Evolutionary conservation across 2,797 vertebrate species (phyloP), one percentile per base, ranked within the genome.

Genomic region (Salarias fasciatus): DNA sequence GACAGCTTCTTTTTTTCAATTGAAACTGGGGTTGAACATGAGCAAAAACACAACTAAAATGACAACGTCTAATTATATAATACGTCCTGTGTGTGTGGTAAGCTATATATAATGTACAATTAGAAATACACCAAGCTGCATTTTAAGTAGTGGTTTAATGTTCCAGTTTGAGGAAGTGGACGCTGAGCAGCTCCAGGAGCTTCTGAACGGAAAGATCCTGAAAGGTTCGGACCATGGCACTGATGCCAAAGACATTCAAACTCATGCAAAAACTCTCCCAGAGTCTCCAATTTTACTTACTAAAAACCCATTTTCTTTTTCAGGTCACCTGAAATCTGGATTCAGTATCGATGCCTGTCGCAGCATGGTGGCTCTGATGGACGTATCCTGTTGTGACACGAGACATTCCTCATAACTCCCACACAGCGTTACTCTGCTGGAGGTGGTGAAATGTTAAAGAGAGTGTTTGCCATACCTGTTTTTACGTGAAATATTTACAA

Each of bases 351-450:
- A 97, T 52, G 91, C 92, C 37, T 96, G 95, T 76, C 92, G 90
- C 83, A 91, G 94, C 83, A 92, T 96, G 72, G 90, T 97, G 50
- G 94, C 95, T 45, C 86, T 97, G 80, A 94, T 94, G 93, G 95
- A 96, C 56, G 95, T 97, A 97, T 97, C 95, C 93, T 38, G 36
- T 4, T 8, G 33, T 14, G 14, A 24, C 57, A 29, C 7, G 30
- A 5, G 33, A 5, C 37, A 2, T 11, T 12, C 2, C 9, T 38
- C 9, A 10, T 38, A 38, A 9, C n/a, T 13, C 0, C 11, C 2
- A 13, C 3, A 9, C 0, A 0, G 29, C 33, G 9, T 9, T 6
- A 35, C 18, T 24, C 18, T 24, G 18, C n/a, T 47, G 0, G 38
- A 44, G 50, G 12, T 15, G 11, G 11, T 30, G 45, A 35, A 14